A percentile compares a stretch with the other conserved stretches of the same genome.
Evolutionary conservation across 2,888 invertebrate genomes (phyloP).

Genomic region (Drosophila yooni): DNA sequence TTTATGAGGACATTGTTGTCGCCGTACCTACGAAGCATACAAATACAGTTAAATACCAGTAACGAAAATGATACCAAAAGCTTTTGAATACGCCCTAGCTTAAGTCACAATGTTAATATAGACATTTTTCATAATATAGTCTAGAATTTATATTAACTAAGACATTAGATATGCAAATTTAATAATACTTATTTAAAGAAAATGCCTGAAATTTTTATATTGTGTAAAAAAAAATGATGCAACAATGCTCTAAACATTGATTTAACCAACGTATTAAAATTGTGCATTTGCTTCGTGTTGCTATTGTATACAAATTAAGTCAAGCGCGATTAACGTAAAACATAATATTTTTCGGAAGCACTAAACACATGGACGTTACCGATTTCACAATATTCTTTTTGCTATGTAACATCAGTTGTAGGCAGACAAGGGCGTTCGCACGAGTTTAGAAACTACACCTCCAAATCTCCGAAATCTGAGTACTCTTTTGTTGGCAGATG

Average conservation of each 20-base stretch:
- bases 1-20: slow-evolving; percentile 75
- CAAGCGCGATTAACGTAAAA: slow-evolving; percentile 33
- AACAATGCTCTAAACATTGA: slow-evolving; percentile 59
- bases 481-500: neutral
- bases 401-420: neutral
- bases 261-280: slow-evolving; percentile 25
- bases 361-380: neutral
- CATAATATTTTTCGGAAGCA: slow-evolving; percentile 1
- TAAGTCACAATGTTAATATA: slow-evolving; percentile 59
- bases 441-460: neutral
- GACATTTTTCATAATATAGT: slow-evolving; percentile 54
- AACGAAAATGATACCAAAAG: slow-evolving; percentile 21
- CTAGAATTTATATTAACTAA: slow-evolving; percentile 59
- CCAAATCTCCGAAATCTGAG: neutral
- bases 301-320: slow-evolving; percentile 48
- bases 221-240: slow-evolving; percentile 42
- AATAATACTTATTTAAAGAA: slow-evolving; percentile 35
- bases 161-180: slow-evolving; percentile 59
- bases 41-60: slow-evolving; percentile 17
- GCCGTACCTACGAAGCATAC: slow-evolving; percentile 76
- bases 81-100: slow-evolving; percentile 49
- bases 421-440: neutral
- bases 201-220: slow-evolving; percentile 56
- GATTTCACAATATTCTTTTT: neutral
- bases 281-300: slow-evolving; percentile 33